These are phyloP conservation scores for Sphenopsis melanotis DNA, from an alignment of 2,797 vertebrate species.

Conservation along the genomic window DNA sequence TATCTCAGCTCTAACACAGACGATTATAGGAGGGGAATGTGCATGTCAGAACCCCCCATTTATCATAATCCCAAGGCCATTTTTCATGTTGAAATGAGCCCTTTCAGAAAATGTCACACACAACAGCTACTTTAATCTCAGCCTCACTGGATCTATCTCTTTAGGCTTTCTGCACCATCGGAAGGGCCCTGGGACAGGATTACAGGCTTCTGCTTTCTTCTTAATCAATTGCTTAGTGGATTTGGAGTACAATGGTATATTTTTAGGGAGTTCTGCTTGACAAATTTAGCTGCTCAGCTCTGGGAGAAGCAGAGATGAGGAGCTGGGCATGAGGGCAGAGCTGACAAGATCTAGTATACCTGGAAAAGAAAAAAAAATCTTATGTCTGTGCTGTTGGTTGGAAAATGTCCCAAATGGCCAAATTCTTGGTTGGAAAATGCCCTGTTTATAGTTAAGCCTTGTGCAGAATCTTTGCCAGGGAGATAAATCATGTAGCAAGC, in stretches of 20 bases:
- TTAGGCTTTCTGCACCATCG: constrained; percentile 38
- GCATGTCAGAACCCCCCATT: constrained; percentile 82
- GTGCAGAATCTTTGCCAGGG: neutral
- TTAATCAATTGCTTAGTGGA: constrained; percentile 35
- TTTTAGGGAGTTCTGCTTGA: neutral
- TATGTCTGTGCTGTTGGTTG: constrained; percentile 46
- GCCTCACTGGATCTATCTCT: constrained; percentile 70
- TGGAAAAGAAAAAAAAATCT: neutral
- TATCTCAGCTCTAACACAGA: constrained; percentile 72
- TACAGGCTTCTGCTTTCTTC: constrained; percentile 64
- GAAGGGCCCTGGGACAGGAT: constrained; percentile 67
- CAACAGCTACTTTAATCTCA: constrained; percentile 84
- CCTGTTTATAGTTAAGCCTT: constrained; percentile 7
- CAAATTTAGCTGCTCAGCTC: neutral
- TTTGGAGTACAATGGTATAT: neutral
- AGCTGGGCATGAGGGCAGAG: neutral
- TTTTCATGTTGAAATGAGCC: constrained; percentile 85
- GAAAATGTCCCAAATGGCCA: neutral
- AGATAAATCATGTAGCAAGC: constrained; percentile 30
- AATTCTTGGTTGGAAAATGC: neutral
- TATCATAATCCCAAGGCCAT: constrained; percentile 83
- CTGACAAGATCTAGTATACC: neutral
- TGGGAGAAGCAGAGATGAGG: neutral
- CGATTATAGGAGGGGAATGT: constrained; percentile 74
- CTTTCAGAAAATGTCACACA: constrained; percentile 81